phyloP scores from a whole-genome alignment of 2,888 invertebrate genomes.

The Callosobruchus maculatus region DNA sequence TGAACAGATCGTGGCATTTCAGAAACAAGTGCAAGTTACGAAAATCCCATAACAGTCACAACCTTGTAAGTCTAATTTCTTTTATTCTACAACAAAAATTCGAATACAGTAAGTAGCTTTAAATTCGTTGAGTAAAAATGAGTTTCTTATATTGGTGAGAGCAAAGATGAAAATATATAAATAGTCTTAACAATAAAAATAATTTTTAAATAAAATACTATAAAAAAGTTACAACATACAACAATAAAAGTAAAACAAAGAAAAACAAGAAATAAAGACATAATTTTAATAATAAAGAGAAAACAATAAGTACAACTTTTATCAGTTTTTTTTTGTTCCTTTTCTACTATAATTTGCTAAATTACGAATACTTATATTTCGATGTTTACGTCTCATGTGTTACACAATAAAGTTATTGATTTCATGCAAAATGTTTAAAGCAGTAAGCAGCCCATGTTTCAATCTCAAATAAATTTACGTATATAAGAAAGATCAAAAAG shows the following conservation, averaged over 20 bases:
- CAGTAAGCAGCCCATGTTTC: background rate
- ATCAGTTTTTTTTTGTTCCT: background rate
- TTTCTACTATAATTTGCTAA: background rate
- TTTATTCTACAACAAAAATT: background rate
- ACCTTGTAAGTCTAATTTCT: background rate
- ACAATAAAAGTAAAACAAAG: constrained; percentile 5
- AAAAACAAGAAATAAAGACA: constrained; percentile 20
- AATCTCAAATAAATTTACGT: no score
- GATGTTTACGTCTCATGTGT: background rate
- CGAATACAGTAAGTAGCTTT: background rate
- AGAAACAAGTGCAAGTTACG: background rate
- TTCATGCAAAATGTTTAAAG: background rate
- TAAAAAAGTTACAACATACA: constrained; percentile 32
- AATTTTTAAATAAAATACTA: constrained; percentile 30
- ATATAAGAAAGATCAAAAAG: no score
- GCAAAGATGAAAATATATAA: background rate
- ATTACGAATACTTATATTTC: background rate
- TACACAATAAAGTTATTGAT: background rate
- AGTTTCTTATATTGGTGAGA: background rate
- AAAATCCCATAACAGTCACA: background rate
- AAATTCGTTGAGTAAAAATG: background rate
- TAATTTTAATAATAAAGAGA: constrained; percentile 13
- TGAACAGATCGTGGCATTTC: background rate
- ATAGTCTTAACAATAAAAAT: background rate
- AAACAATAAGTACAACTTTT: constrained; percentile 10